Conservation (phyloP, 1,140 invertebrate genomes). For the Epicauta chinensis region DNA sequence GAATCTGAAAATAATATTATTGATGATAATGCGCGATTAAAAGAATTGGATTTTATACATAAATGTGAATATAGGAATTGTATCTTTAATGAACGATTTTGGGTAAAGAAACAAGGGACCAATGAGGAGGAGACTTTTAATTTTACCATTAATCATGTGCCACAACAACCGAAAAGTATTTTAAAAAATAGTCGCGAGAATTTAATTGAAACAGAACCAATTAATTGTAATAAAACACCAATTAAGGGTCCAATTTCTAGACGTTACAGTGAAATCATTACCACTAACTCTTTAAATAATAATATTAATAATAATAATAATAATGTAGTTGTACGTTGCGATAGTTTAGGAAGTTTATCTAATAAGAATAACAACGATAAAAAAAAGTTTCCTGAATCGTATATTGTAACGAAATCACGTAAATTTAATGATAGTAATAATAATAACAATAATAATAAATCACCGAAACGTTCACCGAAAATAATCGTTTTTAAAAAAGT, state of each 20-base stretch:
- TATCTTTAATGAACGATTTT: slow-evolving; percentile 39
- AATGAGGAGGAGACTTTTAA: slow-evolving; percentile 20
- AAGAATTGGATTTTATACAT: slow-evolving; percentile 33
- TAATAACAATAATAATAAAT: slow-evolving; percentile 24
- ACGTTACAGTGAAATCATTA: slow-evolving; percentile 34
- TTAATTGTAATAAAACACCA: slow-evolving; percentile 25
- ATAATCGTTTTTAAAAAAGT: slow-evolving; percentile 31
- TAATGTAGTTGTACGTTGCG: slow-evolving; percentile 34
- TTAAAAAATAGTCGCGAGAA: slow-evolving; percentile 33
- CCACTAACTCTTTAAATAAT: slow-evolving; percentile 4
- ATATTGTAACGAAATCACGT: slow-evolving; percentile 30
- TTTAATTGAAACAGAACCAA: slow-evolving; percentile 22
- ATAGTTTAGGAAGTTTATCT: slow-evolving; percentile 36
- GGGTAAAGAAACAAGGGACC: slow-evolving; percentile 25
- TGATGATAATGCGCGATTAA: slow-evolving; percentile 18
- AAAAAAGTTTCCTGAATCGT: slow-evolving; percentile 40
- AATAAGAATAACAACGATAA: slow-evolving; percentile 24
- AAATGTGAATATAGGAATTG: slow-evolving; percentile 40
- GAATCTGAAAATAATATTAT: slow-evolving; percentile 28
- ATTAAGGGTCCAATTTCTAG: slow-evolving; percentile 14
- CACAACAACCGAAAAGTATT: slow-evolving; percentile 30
- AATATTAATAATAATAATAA: slow-evolving; percentile 11
- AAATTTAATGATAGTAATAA: slow-evolving; percentile 14
- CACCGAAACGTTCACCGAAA: slow-evolving; percentile 31
- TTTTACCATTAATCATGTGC: slow-evolving; percentile 6